phyloP scores from a whole-genome alignment of 2,113 vertebrate species.

The Callospermophilus lateralis region DNA sequence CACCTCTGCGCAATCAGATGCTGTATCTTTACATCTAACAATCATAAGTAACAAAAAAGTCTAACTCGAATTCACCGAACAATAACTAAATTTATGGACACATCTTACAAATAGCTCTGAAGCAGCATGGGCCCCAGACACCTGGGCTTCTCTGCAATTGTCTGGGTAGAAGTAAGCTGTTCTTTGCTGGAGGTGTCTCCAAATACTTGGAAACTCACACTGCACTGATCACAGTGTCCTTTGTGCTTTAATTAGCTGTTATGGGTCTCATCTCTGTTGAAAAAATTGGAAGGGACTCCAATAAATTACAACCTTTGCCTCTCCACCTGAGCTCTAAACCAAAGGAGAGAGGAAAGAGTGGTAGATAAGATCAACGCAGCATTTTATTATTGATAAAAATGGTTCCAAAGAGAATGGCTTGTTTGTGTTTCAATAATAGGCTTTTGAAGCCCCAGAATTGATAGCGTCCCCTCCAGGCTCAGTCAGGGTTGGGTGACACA shows the following conservation, averaged over 20 bases:
- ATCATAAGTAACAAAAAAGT: not conserved
- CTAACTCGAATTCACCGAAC: not conserved
- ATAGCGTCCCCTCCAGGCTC: not conserved
- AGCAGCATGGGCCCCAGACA: not conserved
- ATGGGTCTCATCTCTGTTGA: not conserved
- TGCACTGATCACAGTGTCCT: not conserved
- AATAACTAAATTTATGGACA: not conserved
- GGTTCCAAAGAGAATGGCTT: constrained; percentile 38
- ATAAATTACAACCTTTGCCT: constrained; percentile 13
- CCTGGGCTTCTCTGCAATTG: not conserved
- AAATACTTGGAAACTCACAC: not conserved
- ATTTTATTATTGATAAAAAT: constrained; percentile 13
- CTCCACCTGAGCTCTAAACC: not conserved
- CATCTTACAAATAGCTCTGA: not conserved
- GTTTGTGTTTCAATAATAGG: not conserved
- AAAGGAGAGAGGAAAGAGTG: not conserved
- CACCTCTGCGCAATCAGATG: not conserved
- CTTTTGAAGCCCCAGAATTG: not conserved
- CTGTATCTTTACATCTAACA: not conserved
- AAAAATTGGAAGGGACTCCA: not conserved
- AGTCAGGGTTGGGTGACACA: not conserved
- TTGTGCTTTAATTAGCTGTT: constrained; percentile 7
- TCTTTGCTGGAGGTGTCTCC: not conserved
- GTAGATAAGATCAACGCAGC: constrained; percentile 21
- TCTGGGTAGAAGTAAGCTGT: not conserved